phyloP scores from a whole-genome alignment of 2,113 vertebrate species.

The Pao palembangensis region DNA sequence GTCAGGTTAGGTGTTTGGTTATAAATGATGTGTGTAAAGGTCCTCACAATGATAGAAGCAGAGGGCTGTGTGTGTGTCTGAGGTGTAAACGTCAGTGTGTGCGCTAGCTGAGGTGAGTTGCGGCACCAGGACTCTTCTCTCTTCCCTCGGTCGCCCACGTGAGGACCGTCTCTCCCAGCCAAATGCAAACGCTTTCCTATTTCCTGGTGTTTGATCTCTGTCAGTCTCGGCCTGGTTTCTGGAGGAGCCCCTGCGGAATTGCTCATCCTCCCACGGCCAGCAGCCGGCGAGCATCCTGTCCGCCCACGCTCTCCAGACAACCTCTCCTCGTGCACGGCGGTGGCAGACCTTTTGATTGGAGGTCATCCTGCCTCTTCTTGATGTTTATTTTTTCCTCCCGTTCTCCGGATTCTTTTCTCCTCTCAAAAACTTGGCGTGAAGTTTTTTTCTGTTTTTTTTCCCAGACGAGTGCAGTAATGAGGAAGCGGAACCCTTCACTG shows the following conservation, averaged over 20 bases:
- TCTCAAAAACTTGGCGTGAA: neutral
- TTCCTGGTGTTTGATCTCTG: slow-evolving; percentile 49
- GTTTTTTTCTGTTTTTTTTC: neutral
- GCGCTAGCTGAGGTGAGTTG: slow-evolving; percentile 1
- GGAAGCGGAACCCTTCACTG: too few species aligned
- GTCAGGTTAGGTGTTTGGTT: too few species aligned
- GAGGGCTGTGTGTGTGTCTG: too few species aligned
- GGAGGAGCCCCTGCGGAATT: slow-evolving; percentile 11
- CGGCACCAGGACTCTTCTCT: slow-evolving; percentile 19
- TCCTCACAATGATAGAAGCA: too few species aligned
- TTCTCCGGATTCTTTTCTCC: neutral
- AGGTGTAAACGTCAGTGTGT: slow-evolving; percentile 2
- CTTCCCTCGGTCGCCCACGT: slow-evolving; percentile 17
- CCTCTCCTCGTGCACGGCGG: slow-evolving; percentile 34
- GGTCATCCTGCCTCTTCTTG: slow-evolving; percentile 21
- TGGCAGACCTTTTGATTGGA: slow-evolving; percentile 52
- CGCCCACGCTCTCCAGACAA: slow-evolving; percentile 44
- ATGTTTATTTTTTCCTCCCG: neutral
- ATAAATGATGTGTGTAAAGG: too few species aligned
- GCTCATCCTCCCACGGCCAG: slow-evolving; percentile 56
- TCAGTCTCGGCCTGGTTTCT: slow-evolving; percentile 29
- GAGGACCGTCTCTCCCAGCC: slow-evolving; percentile 39
- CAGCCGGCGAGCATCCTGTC: slow-evolving; percentile 34
- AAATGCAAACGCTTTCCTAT: slow-evolving; percentile 27
- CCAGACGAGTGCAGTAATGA: too few species aligned